Base-by-base conservation (phyloP, 2,113 vertebrate species). In the Pachyramphus minor region DNA sequence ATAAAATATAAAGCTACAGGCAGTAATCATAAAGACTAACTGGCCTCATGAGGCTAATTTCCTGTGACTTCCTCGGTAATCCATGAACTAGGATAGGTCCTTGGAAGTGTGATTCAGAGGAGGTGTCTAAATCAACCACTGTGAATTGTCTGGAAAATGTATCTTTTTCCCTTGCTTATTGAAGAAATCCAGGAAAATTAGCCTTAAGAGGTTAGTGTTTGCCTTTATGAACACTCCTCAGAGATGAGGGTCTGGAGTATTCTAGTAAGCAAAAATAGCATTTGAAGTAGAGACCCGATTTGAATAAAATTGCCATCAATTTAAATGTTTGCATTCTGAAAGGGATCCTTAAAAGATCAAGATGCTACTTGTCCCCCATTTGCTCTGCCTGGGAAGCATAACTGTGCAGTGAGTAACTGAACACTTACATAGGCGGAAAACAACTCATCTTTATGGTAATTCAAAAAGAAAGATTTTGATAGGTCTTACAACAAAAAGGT, bases 1-100 rank as follows among this genome's bases (percentile, higher is more conserved):
- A 76, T 80, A 80, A 86, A 88, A 92, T 73, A 47, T 49, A 86
- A 95, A 76, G 79, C 45, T 93, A 88, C 37, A 93, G 59, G 59
- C 82, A 95, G 67, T 59, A 88, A 86, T 90, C 72, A 66, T 94
- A 90, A 94, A 83, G 75, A 74, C 28, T 93, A 94, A 88, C 75
- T 77, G 68, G 67, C 23, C 92, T 90, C 85, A 33, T 55, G 88
- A 95, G 90, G 30, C 72, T 90, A 92, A 94, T 82, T 55, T 95
- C 75, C 88, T 41, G 10, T 85, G 87, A 78, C 79, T 95, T 91
- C 62, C 28, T 84, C n/a, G 53, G 67, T 84, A 90, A 83, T 83
- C 87, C 79, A 45, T 37, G 63, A 50, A 50, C 49, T 93, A 93
- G 27, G 72, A 83, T 80, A 74, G 63, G 45, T 92, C 82, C 63